phyloP scores from a whole-genome alignment of 2,888 invertebrate genomes.

The Heliconius aoede region DNA sequence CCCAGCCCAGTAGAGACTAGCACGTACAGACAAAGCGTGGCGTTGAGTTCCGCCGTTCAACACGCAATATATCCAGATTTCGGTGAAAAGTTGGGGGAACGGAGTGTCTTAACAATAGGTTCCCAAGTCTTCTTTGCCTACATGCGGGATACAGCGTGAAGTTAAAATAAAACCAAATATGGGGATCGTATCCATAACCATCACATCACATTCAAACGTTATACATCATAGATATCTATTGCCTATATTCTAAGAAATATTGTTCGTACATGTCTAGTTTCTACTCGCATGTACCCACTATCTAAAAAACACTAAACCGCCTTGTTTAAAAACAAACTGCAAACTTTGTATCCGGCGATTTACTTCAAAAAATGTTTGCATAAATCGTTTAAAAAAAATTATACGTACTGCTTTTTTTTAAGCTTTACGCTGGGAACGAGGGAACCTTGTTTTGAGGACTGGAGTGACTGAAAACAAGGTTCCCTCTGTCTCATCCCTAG shows the following conservation, averaged over 20 bases:
- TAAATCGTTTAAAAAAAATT: not conserved
- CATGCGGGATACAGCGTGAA: too few relatives aligned
- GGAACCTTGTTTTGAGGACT: not conserved
- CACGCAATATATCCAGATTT: not conserved
- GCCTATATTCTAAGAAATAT: too few relatives aligned
- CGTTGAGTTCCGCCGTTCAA: too few relatives aligned
- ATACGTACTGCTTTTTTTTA: not conserved
- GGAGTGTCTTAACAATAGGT: not conserved
- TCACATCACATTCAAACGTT: not conserved
- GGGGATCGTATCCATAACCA: not conserved
- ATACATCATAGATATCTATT: too few relatives aligned
- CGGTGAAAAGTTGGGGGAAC: not conserved
- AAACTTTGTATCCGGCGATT: conserved; percentile 41
- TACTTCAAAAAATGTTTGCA: conserved; percentile 9
- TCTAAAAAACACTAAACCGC: conserved; percentile 30
- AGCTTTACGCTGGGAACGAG: not conserved
- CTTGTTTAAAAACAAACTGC: conserved; percentile 45
- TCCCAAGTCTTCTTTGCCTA: not conserved
- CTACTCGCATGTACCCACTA: conserved; percentile 32
- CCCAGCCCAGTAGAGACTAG: too few relatives aligned
- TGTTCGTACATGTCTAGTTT: not conserved
- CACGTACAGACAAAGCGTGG: too few relatives aligned
- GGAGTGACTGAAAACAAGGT: too few relatives aligned
- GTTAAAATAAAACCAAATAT: not conserved
- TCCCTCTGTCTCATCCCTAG: too few relatives aligned